These are phyloP conservation scores for Orussus abietinus DNA, from an alignment of 1,140 invertebrate species.

Conservation along the genomic window DNA sequence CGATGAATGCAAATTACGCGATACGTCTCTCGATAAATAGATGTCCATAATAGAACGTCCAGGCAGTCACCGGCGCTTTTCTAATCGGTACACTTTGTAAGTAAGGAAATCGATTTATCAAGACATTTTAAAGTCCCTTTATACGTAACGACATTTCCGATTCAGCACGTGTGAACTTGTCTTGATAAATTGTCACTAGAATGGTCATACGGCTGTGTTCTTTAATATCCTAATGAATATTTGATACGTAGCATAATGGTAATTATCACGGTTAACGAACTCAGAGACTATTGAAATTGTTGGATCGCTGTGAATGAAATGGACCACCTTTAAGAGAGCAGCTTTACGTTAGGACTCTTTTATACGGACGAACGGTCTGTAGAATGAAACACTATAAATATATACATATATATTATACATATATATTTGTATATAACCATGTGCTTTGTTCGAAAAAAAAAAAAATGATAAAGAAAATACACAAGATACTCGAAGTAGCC, in stretches of 20 bases:
- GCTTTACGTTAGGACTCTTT: too few species aligned
- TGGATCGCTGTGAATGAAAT: conserved; percentile 36
- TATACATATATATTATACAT: conserved; percentile 12
- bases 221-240: conserved; percentile 21
- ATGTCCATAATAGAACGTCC: too few species aligned
- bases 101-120: too few species aligned
- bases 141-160: too few species aligned
- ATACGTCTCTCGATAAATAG: too few species aligned
- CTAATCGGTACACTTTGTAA: too few species aligned
- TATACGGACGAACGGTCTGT: too few species aligned
- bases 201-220: conserved; percentile 21
- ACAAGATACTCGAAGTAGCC: conserved; percentile 13
- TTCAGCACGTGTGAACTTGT: too few species aligned
- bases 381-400: too few species aligned
- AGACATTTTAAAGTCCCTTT: too few species aligned
- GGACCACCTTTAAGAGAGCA: conserved; percentile 36
- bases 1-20: too few species aligned
- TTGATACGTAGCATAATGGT: conserved; percentile 23
- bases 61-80: too few species aligned
- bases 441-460: conserved; percentile 11
- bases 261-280: conserved; percentile 28
- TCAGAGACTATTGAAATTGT: conserved; percentile 35
- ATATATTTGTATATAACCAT: conserved; percentile 11
- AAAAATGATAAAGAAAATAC: conserved; percentile 18
- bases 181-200: neutral